phyloP scores from a whole-genome alignment of 2,113 vertebrate species.

The Phaethon lepturus region DNA sequence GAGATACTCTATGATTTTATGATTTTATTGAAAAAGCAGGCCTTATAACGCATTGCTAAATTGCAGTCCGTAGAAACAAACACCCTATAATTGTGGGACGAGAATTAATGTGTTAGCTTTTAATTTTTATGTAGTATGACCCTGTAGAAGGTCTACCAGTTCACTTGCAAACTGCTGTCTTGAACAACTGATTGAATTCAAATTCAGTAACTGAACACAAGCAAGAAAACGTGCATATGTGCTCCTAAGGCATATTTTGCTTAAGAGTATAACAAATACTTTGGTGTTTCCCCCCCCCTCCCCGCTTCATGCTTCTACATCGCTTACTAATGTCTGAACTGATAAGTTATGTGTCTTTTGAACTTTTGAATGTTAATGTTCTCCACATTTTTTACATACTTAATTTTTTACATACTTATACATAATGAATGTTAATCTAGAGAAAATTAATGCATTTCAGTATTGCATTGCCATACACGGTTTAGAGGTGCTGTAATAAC shows the following conservation, averaged over 20 bases:
- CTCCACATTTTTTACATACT: background rate
- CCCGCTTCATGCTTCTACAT: background rate
- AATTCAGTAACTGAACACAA: background rate
- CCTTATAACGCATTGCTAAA: background rate
- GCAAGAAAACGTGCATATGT: background rate
- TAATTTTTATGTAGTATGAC: background rate
- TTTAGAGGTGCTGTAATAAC: background rate
- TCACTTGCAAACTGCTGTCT: background rate
- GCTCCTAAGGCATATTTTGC: background rate
- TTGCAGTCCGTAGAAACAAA: background rate
- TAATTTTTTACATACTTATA: background rate
- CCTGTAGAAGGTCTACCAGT: background rate
- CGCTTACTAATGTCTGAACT: background rate
- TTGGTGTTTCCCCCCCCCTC: background rate
- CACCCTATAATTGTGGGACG: background rate
- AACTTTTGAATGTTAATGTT: background rate
- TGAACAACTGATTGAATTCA: background rate
- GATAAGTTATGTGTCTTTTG: background rate
- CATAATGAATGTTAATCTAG: background rate
- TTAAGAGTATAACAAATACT: background rate
- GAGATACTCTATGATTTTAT: background rate
- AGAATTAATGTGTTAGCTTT: background rate
- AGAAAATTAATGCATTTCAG: accelerated
- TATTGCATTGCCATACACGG: background rate
- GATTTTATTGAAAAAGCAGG: background rate